phyloP scores from a whole-genome alignment of 2,113 vertebrate genomes.

The Bos javanicus region DNA sequence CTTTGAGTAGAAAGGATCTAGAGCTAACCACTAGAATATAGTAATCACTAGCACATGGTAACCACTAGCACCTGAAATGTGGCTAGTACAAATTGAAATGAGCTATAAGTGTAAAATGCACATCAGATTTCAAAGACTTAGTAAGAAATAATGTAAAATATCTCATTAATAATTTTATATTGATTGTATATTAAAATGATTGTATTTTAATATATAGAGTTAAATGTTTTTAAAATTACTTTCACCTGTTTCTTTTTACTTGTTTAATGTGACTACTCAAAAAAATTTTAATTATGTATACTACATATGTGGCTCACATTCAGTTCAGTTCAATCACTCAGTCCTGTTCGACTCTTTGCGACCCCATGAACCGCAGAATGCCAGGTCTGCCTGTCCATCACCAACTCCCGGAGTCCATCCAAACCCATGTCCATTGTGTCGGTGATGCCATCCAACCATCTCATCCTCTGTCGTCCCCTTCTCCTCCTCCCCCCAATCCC shows the following conservation, averaged over 20 bases:
- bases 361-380: not conserved
- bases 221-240: conserved; percentile 40
- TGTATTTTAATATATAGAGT: not conserved
- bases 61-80: not conserved
- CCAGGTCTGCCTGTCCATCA: too few species aligned
- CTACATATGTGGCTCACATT: not conserved
- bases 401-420: too few species aligned
- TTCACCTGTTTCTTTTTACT: not conserved
- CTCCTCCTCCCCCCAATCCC: fast-evolving
- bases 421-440: too few species aligned
- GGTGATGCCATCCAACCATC: too few species aligned
- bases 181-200: conserved; percentile 10
- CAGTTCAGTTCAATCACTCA: not conserved
- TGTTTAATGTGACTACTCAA: not conserved
- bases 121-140: not conserved
- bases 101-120: not conserved
- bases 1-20: conserved; percentile 6
- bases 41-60: not conserved
- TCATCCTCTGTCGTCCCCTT: too few species aligned
- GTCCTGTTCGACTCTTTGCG: not conserved
- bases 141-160: conserved; percentile 20
- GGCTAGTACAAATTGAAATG: conserved; percentile 17
- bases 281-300: not conserved
- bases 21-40: not conserved
- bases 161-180: conserved; percentile 16